These are phyloP conservation scores for Spilarctia lutea DNA, from an alignment of 2,888 invertebrate genomes.

Conservation along the genomic window DNA sequence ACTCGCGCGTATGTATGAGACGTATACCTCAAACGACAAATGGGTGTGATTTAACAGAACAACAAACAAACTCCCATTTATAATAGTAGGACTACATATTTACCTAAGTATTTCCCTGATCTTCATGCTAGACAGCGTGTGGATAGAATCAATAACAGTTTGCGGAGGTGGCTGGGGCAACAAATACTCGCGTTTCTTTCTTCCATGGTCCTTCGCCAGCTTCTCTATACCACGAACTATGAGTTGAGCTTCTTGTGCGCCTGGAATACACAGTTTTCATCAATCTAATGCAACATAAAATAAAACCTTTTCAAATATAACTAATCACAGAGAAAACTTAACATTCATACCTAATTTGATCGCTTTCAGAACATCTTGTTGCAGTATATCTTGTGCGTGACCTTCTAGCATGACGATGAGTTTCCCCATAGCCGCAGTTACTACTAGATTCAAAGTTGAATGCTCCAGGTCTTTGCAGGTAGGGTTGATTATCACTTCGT, in stretches of 20 bases:
- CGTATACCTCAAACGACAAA: too few species aligned
- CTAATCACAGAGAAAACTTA: conserved; percentile 61
- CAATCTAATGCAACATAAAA: not conserved
- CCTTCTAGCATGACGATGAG: conserved; percentile 97
- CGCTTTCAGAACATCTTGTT: conserved; percentile 94
- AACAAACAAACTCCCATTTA: too few species aligned
- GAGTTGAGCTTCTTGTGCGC: conserved; percentile 92
- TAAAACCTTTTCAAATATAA: not conserved
- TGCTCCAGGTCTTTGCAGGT: conserved; percentile 92
- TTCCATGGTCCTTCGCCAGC: conserved; percentile 90
- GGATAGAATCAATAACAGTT: conserved; percentile 88
- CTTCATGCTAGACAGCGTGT: conserved; percentile 89
- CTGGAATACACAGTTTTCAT: conserved; percentile 52
- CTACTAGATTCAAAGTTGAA: conserved; percentile 93
- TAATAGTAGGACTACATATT: not conserved
- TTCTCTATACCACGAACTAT: conserved; percentile 91
- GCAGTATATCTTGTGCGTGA: conserved; percentile 91
- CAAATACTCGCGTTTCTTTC: conserved; percentile 89
- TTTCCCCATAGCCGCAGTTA: conserved; percentile 92
- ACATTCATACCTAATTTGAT: conserved; percentile 91
- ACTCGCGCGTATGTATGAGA: too few species aligned
- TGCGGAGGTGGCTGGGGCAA: conserved; percentile 70
- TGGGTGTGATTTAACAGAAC: too few species aligned
- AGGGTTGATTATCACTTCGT: conserved; percentile 94
- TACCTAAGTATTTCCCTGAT: conserved; percentile 92